Evolutionary conservation across 2,888 invertebrate genomes (phyloP), one percentile per base, ranked within the genome.

Genomic region (Choreutis nemorana): DNA sequence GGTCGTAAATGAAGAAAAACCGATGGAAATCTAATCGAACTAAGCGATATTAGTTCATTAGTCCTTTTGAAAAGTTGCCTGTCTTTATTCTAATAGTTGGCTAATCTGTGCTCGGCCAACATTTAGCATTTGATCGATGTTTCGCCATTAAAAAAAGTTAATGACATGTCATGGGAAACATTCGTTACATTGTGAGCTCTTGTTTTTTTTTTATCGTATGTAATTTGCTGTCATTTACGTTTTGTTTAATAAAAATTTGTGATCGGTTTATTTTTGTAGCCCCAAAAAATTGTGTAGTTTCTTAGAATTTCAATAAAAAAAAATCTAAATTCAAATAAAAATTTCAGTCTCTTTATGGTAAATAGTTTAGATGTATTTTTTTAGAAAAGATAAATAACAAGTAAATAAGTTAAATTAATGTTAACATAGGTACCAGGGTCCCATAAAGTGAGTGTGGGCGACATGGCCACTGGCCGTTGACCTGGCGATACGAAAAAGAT

Each of bases 91-190:
- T n/a, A n/a, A n/a, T n/a, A n/a, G n/a, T n/a, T n/a, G n/a, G n/a
- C n/a, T n/a, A n/a, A n/a, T n/a, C n/a, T n/a, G n/a, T n/a, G n/a
- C n/a, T n/a, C n/a, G n/a, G n/a, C n/a, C n/a, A n/a, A n/a, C n/a
- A n/a, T n/a, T n/a, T n/a, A n/a, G n/a, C n/a, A n/a, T n/a, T 39
- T 56, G 55, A 56, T 50, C 41, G 42, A 52, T 55, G 45, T 39
- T 30, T 9, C 29, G 23, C 20, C n/a, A 31, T 29, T 32, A 33
- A 44, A 50, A 48, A 54, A 50, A 42, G 43, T 41, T 55, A 54
- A 52, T 55, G 47, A 41, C 41, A 25, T 29, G 40, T 34, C 39
- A 41, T 35, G 36, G 36, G 34, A 33, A 36, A 16, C 27, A 23
- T 36, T 36, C 40, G 39, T 44, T 48, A 35, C 39, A 36, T 27